phyloP scores from a whole-genome alignment of 2,797 vertebrate genomes.

The Microctenopoma stevenorrisi region DNA sequence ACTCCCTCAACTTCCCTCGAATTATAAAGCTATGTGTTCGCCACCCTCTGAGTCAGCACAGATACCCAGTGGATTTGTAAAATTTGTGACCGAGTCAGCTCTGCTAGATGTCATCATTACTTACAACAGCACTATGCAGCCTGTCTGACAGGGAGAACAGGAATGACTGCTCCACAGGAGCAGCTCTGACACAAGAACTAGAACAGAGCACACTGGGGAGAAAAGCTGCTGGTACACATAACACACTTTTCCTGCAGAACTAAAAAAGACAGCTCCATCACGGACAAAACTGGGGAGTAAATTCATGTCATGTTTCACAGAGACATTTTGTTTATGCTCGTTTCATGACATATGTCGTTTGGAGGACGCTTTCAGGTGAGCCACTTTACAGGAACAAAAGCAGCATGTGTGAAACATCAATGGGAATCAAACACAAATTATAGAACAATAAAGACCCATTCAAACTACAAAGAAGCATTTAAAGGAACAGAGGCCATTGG shows the following conservation, averaged over 20 bases:
- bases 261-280: conserved; percentile 6
- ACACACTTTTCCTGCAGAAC: background rate
- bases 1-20: conserved; percentile 5
- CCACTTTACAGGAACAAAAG: conserved; percentile 13
- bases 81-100: conserved; percentile 53
- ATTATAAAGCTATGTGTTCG: conserved; percentile 21
- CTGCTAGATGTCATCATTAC: conserved; percentile 30
- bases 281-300: background rate
- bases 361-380: conserved; percentile 13
- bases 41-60: conserved; percentile 33
- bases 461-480: background rate
- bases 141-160: conserved; percentile 67
- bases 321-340: background rate
- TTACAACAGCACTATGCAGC: conserved; percentile 36
- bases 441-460: conserved; percentile 4
- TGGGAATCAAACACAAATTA: conserved; percentile 9
- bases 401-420: background rate
- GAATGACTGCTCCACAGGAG: conserved; percentile 21
- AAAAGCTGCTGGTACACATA: conserved; percentile 14
- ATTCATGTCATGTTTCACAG: background rate
- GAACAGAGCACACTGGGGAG: conserved; percentile 13
- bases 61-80: conserved; percentile 22
- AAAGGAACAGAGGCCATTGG: background rate
- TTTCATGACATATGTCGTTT: background rate
- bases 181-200: conserved; percentile 42